Base-by-base conservation (phyloP, 2,888 invertebrate species). In the Frankliniella fusca region DNA sequence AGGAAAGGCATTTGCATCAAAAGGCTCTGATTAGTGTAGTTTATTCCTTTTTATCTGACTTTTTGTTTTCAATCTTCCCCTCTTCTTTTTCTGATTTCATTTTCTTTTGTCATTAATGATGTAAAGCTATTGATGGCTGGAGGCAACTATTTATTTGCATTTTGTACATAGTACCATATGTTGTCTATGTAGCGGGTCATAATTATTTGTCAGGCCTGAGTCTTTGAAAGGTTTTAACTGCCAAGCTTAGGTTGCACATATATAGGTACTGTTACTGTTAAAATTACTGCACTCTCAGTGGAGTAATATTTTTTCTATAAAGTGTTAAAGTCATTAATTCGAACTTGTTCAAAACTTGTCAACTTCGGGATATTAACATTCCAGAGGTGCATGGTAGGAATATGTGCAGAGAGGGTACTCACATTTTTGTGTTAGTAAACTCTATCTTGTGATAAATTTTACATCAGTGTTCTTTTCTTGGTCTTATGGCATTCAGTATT, bases 381-480 rank as follows among this genome's bases (percentile, higher is more conserved):
- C 70, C 70, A 76, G 70, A 76, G 70, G 23, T 76, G 23, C 27
- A 76, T 76, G 70, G 27, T 76, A 76, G 70, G 70, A 76, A 76
- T 76, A 76, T 76, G 70, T 76, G 70, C 70, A 76, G 70, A 76
- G 70, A 76, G 70, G 70, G 70, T 76, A 76, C 70, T 76, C 70
- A 76, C 70, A 76, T 76, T 76, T 76, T 76, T 76, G 70, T 76
- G 70, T 76, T 10, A 76, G 70, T 76, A 76, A 27, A 76, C 70
- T 76, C 70, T 76, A 27, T 76, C 70, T 76, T 76, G 70, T 76
- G 70, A 76, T 76, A 76, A 76, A 76, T 76, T 76, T 76, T 76
- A 76, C 70, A 76, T 76, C 70, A 76, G 70, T 76, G 70, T 76
- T 76, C 70, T 76, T 76, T 76, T 76, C 70, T 76, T 76, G 70